Conservation (phyloP, 2,888 invertebrate genomes). For the Epirrhoe tristata region DNA sequence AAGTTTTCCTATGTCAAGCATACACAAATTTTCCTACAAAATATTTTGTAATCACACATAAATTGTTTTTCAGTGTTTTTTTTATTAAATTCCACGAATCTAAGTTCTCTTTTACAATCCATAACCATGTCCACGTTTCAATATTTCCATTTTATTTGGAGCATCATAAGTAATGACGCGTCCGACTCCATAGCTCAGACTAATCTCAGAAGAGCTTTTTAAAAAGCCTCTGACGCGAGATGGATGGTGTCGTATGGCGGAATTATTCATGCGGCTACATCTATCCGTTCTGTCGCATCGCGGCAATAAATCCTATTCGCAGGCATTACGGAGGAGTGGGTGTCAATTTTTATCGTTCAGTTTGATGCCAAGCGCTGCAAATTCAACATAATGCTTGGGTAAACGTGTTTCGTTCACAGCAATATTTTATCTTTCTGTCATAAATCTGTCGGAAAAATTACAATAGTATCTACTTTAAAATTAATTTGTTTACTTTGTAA, state of each 20-base stretch:
- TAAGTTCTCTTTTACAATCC: constrained; percentile 6
- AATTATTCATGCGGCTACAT: constrained; percentile 41
- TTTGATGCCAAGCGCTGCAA: constrained; percentile 7
- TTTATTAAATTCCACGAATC: neutral
- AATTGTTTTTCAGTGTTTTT: neutral
- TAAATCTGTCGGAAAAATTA: neutral
- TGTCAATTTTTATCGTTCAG: constrained; percentile 28
- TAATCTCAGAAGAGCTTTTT: constrained; percentile 39
- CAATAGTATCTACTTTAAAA: constrained; percentile 1
- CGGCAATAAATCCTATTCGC: constrained; percentile 28
- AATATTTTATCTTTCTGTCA: neutral
- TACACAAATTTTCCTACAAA: no score
- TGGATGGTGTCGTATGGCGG: constrained; percentile 30
- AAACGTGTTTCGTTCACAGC: neutral
- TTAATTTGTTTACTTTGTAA: constrained; percentile 5
- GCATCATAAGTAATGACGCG: constrained; percentile 28
- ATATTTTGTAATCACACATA: no score
- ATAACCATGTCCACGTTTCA: neutral
- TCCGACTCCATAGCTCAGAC: constrained; percentile 15
- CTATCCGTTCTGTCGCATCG: constrained; percentile 25
- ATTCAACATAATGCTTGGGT: neutral
- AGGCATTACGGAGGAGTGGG: constrained; percentile 23
- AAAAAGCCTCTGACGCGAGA: constrained; percentile 34
- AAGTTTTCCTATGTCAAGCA: no score
- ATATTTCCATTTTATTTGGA: constrained; percentile 12